A percentile compares a stretch with the other conserved stretches of the same genome.
phyloP scores from a whole-genome alignment of 2,797 vertebrate genomes.

The Sus cebifrons region DNA sequence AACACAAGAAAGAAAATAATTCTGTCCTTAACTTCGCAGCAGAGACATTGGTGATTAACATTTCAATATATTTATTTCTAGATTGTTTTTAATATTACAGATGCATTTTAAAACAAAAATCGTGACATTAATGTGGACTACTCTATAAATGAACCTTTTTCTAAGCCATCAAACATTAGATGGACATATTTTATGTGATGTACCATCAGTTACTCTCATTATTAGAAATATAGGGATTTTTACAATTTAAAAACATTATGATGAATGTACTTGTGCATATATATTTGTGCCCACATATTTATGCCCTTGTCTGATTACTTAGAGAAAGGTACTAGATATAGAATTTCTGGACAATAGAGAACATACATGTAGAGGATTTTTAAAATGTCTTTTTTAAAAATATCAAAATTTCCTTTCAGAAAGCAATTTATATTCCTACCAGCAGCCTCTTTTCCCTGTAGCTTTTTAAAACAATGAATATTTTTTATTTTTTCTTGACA shows the following conservation, averaged over 20 bases:
- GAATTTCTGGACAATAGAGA: slow-evolving; percentile 16
- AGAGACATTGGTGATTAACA: neutral
- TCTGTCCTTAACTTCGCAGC: neutral
- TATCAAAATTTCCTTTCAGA: slow-evolving; percentile 14
- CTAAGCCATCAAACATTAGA: neutral
- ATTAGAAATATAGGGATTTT: neutral
- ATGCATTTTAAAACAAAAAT: slow-evolving; percentile 24
- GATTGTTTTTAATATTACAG: neutral
- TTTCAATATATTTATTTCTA: neutral
- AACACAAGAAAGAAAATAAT: neutral
- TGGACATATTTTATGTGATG: neutral
- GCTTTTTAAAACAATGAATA: slow-evolving; percentile 61
- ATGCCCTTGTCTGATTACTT: neutral
- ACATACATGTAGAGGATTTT: neutral
- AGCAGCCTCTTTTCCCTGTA: neutral
- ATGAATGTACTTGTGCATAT: neutral
- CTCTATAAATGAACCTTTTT: neutral
- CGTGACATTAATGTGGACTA: neutral
- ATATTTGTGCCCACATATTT: neutral
- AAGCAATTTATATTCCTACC: slow-evolving; percentile 41
- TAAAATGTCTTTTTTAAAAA: neutral
- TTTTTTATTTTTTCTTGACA: slow-evolving; percentile 58
- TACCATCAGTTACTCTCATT: neutral
- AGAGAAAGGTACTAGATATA: neutral
- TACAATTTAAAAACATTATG: neutral